Percentiles rank a stretch among this genome's conserved stretches.
Evolutionary conservation across 2,797 vertebrate genomes (phyloP).

Genomic region (Acanthurus leucopareius): DNA sequence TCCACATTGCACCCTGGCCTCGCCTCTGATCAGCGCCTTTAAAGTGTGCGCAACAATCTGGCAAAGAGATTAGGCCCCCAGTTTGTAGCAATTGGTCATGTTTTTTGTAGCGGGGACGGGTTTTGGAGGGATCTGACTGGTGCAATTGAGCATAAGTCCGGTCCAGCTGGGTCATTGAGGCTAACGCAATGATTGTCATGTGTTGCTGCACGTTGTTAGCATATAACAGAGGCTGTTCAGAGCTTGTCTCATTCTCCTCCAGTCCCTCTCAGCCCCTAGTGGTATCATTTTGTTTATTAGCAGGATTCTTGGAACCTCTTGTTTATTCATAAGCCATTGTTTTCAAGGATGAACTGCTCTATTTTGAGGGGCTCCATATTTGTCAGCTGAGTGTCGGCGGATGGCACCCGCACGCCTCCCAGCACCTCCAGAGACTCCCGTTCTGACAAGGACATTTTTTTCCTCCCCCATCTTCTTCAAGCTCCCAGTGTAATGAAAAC

Average conservation of each 20-base stretch:
- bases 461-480: slow-evolving; percentile 77
- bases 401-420: slow-evolving; percentile 91
- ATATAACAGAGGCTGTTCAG: slow-evolving; percentile 43
- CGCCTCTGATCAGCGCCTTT: slow-evolving; percentile 48
- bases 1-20: slow-evolving; percentile 32
- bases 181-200: slow-evolving; percentile 29
- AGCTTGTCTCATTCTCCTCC: slow-evolving; percentile 31
- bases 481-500: slow-evolving; percentile 94
- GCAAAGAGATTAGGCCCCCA: slow-evolving; percentile 42
- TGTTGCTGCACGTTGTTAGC: slow-evolving; percentile 57
- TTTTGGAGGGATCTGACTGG: slow-evolving; percentile 4
- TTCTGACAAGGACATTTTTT: slow-evolving; percentile 98
- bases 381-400: slow-evolving; percentile 95
- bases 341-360: slow-evolving; percentile 81
- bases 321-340: slow-evolving; percentile 87
- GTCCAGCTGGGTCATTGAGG: slow-evolving; percentile 24
- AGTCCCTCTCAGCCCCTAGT: slow-evolving; percentile 61
- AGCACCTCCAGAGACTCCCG: slow-evolving; percentile 92
- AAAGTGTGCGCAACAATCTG: slow-evolving; percentile 26
- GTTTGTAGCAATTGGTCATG: slow-evolving; percentile 34
- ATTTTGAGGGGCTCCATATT: slow-evolving; percentile 90
- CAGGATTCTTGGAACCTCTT: slow-evolving; percentile 67
- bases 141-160: slow-evolving; percentile 25
- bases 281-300: slow-evolving; percentile 82
- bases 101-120: not conserved